Base-by-base conservation (phyloP, 2,888 invertebrate species). In the Folsomia manolachei region DNA sequence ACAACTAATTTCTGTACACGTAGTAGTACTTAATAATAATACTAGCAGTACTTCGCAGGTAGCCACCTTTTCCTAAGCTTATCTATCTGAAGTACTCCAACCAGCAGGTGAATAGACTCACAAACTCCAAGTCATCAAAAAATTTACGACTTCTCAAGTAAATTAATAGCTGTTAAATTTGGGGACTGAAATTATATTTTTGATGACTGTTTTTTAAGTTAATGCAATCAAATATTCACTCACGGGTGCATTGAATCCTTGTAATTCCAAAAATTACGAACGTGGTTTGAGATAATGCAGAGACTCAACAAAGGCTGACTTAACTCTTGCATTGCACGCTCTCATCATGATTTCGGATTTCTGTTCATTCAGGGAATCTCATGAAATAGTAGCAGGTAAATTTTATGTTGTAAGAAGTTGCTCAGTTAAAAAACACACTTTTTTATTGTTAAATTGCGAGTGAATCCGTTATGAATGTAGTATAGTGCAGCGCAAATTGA, bases 81-180 rank as follows among this genome's bases (percentile, higher is more conserved):
- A n/a, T n/a, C n/a, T n/a, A n/a, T n/a, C n/a, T n/a, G n/a, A n/a
- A n/a, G n/a, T n/a, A n/a, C n/a, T n/a, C n/a, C n/a, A n/a, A n/a
- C n/a, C n/a, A n/a, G n/a, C 7, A 56, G 56, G 56, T 56, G 56
- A 56, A n/a, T 56, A 56, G 56, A 56, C 19, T 56, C 56, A 19
- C 21, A 56, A 56, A 56, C 21, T 56, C 56, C 7, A 19, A 7
- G 19, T 56, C 21, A 21, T 56, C 56, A 56, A 56, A 56, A 56
- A 9, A 21, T 56, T 56, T 56, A 56, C 56, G 56, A 56, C 21
- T 56, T 21, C n/a, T 56, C 11, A 56, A 39, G 14, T 39, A 39
- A 39, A 39, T 39, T 39, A 39, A 4, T 39, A 9, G 14, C n/a
- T n/a, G n/a, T n/a, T n/a, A n/a, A n/a, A n/a, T n/a, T n/a, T n/a